A percentile compares a stretch with the other conserved stretches of the same genome.
These are phyloP conservation scores for Ormyrus pomaceus DNA, from an alignment of 2,888 invertebrate species.

Conservation along the genomic window DNA sequence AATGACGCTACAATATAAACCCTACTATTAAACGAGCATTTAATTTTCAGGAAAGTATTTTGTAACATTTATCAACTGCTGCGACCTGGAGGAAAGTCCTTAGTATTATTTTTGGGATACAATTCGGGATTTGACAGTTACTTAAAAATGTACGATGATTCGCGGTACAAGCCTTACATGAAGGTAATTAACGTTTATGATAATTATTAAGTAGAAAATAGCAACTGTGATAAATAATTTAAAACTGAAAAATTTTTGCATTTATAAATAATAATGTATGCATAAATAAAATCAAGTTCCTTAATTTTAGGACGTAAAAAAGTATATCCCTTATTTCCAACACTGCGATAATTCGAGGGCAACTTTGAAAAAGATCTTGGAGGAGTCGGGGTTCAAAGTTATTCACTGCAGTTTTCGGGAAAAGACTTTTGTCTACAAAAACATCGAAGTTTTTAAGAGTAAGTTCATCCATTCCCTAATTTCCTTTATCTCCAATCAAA, in stretches of 20 bases:
- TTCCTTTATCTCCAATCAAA: background rate
- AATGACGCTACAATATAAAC: too few species aligned
- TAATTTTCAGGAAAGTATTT: conserved; percentile 78
- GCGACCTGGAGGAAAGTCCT: conserved; percentile 82
- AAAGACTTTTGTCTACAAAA: conserved; percentile 79
- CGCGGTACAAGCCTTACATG: conserved; percentile 82
- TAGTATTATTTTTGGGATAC: conserved; percentile 83
- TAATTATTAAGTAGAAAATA: background rate
- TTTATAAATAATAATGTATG: background rate
- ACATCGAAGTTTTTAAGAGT: conserved; percentile 77
- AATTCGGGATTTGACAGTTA: conserved; percentile 85
- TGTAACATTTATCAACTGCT: conserved; percentile 82
- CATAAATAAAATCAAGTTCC: background rate
- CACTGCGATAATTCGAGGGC: conserved; percentile 79
- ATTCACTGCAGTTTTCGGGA: conserved; percentile 80
- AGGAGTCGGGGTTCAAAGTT: conserved; percentile 80
- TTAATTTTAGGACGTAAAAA: conserved; percentile 77
- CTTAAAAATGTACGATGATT: conserved; percentile 78
- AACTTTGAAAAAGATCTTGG: conserved; percentile 78
- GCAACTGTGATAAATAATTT: background rate
- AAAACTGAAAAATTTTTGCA: background rate
- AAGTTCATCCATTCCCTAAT: conserved; percentile 13
- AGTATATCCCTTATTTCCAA: conserved; percentile 84
- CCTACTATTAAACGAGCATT: background rate
- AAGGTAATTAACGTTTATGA: conserved; percentile 69